Percentiles rank a stretch among this genome's conserved stretches.
Conservation (phyloP, 2,888 invertebrate species). For the Ferrisia virgata region DNA sequence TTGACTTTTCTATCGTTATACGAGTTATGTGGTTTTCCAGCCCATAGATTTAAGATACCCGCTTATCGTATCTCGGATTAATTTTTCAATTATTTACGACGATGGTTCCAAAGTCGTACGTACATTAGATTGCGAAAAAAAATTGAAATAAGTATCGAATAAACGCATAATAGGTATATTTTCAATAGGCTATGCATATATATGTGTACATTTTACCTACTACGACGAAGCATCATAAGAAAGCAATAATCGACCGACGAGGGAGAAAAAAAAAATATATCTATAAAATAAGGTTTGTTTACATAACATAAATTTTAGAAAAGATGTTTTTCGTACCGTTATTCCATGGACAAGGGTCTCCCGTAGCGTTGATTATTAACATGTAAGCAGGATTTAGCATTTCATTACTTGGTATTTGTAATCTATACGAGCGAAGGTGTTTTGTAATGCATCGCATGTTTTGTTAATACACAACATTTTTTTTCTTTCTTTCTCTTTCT, state of each 20-base stretch:
- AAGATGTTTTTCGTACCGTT: constrained; percentile 24
- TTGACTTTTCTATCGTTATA: too few relatives aligned
- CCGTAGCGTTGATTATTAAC: constrained; percentile 41
- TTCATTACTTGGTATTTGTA: constrained; percentile 43
- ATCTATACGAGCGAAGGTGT: constrained; percentile 37
- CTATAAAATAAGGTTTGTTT: constrained; percentile 23
- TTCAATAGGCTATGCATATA: too few relatives aligned
- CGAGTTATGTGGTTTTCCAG: too few relatives aligned
- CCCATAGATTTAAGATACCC: too few relatives aligned
- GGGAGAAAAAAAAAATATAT: background rate
- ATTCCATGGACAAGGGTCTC: constrained; percentile 22
- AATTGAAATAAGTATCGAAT: too few relatives aligned
- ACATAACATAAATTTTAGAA: constrained; percentile 35
- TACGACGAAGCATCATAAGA: background rate
- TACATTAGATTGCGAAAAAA: too few relatives aligned
- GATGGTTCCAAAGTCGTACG: too few relatives aligned
- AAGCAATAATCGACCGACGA: background rate
- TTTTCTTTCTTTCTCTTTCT: too few relatives aligned
- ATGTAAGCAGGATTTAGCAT: constrained; percentile 40
- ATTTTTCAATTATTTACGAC: too few relatives aligned
- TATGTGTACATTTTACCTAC: too few relatives aligned
- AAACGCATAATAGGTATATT: too few relatives aligned
- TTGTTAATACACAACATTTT: constrained; percentile 8
- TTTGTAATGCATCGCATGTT: constrained; percentile 41
- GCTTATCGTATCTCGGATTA: too few relatives aligned